Conservation (phyloP, 2,888 invertebrate species). For the Drosophila cracens region DNA sequence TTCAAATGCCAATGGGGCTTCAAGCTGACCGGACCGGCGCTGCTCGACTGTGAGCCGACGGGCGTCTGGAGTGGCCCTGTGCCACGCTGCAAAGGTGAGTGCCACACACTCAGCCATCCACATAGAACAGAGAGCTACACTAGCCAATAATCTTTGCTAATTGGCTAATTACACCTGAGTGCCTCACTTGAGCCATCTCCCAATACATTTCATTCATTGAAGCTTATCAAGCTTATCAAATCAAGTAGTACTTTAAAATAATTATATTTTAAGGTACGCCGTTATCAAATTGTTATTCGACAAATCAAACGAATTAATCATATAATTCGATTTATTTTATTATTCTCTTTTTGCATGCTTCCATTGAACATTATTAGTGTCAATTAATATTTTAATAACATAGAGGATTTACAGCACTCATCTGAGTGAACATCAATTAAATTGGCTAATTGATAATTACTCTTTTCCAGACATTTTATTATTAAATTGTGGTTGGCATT, state of each 20-base stretch:
- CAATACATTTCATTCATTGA: neutral
- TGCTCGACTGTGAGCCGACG: slow-evolving; percentile 91
- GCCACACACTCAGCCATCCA: neutral
- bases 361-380: neutral
- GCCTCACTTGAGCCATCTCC: neutral
- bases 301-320: neutral
- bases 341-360: neutral
- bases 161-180: neutral
- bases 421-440: neutral
- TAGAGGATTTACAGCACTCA: neutral
- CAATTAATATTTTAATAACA: neutral
- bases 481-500: neutral
- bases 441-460: neutral
- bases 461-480: neutral
- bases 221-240: neutral
- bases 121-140: neutral
- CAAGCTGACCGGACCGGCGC: slow-evolving; percentile 90
- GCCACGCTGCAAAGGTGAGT: slow-evolving; percentile 91
- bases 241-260: neutral
- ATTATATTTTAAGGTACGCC: neutral
- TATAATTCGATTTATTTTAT: neutral
- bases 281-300: neutral
- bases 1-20: slow-evolving; percentile 95
- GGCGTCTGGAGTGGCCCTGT: slow-evolving; percentile 92
- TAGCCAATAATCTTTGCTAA: neutral